Conservation (phyloP, 2,888 invertebrate species). For the Philaethria dido region DNA sequence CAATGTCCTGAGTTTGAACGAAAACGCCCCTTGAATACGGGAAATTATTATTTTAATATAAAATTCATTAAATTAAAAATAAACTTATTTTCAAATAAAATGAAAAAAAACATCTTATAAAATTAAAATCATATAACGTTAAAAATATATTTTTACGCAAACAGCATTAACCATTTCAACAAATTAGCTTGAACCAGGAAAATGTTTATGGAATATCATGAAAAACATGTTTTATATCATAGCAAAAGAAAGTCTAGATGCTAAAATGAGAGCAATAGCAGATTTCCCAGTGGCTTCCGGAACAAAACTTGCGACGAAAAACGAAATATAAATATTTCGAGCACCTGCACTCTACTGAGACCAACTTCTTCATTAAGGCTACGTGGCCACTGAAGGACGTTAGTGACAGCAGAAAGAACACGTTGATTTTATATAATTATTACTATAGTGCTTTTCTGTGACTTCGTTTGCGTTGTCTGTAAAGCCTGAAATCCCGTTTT, state of each 20-base stretch:
- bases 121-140: too few relatives aligned
- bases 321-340: constrained; percentile 41
- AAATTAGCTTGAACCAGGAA: background rate
- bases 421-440: background rate
- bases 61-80: too few relatives aligned
- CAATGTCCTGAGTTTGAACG: too few relatives aligned
- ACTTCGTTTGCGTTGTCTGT: too few relatives aligned
- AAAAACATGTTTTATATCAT: constrained; percentile 7
- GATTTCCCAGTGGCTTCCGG: constrained; percentile 39
- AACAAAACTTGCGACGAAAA: constrained; percentile 39
- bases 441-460: background rate
- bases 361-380: constrained; percentile 38
- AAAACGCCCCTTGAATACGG: too few relatives aligned
- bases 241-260: background rate
- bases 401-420: constrained; percentile 9
- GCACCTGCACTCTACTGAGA: constrained; percentile 36
- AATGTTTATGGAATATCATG: background rate
- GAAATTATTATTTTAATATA: too few relatives aligned
- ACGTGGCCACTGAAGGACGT: constrained; percentile 25
- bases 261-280: constrained; percentile 27
- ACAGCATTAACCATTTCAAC: background rate
- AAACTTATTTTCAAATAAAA: too few relatives aligned
- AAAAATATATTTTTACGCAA: too few relatives aligned
- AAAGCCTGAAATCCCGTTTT: too few relatives aligned
- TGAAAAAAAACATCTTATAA: too few relatives aligned